Evolutionary conservation across 2,888 invertebrate species (phyloP).

Genomic region (Acanthococcus lagerstroemiae): DNA sequence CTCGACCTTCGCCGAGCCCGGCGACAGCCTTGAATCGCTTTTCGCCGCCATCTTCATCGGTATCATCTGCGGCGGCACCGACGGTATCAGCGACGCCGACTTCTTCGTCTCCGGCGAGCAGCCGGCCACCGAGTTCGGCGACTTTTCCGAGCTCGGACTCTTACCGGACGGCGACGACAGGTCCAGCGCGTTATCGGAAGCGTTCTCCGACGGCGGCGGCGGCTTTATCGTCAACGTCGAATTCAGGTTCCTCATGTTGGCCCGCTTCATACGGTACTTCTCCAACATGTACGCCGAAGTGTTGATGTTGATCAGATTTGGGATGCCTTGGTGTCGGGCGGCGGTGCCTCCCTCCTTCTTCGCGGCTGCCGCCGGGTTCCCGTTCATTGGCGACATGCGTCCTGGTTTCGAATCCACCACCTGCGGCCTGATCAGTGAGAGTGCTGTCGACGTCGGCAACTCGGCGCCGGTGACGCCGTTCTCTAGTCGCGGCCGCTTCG

Average conservation of each 20-base stretch:
- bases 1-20: no score
- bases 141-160: background rate
- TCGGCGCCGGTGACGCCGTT: background rate
- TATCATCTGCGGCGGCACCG: conserved; percentile 7
- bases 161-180: background rate
- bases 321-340: conserved; percentile 33
- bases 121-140: background rate
- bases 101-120: conserved; percentile 15
- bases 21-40: background rate
- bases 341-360: background rate
- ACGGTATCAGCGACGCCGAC: conserved; percentile 3
- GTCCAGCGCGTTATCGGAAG: background rate
- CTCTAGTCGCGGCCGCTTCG: background rate
- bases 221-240: conserved; percentile 1
- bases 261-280: conserved; percentile 1
- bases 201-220: background rate
- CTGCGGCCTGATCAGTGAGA: no score
- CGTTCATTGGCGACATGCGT: background rate
- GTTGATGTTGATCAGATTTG: conserved; percentile 36
- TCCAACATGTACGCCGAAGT: conserved; percentile 33
- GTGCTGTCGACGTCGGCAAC: no score
- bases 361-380: background rate
- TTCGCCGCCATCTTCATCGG: background rate
- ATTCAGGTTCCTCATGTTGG: conserved; percentile 17
- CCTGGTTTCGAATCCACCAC: background rate